Conservation (phyloP, 2,888 invertebrate species). For the Omphaloscelis lunosa region DNA sequence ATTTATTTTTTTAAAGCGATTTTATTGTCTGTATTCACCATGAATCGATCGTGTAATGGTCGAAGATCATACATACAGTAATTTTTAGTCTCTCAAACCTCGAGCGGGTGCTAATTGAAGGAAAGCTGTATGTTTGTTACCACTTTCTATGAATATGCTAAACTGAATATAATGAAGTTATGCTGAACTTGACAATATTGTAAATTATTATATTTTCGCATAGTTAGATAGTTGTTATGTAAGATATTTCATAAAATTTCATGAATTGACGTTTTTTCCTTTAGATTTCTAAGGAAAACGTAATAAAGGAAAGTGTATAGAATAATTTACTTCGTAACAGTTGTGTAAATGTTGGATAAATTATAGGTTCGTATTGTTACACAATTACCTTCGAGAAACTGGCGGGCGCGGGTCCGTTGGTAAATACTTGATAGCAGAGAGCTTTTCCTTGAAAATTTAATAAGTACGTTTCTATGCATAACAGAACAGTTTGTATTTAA, state of each 20-base stretch:
- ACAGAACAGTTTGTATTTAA: conserved; percentile 2
- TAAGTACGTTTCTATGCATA: background rate
- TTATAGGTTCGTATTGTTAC: conserved; percentile 30
- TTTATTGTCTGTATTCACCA: conserved; percentile 53
- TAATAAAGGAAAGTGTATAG: conserved; percentile 37
- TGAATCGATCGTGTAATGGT: conserved; percentile 50
- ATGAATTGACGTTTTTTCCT: conserved; percentile 22
- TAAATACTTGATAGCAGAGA: conserved; percentile 24
- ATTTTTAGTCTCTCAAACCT: conserved; percentile 41
- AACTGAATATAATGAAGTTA: conserved; percentile 71
- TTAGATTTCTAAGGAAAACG: conserved; percentile 10
- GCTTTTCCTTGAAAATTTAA: conserved; percentile 14
- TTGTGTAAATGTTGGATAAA: conserved; percentile 15
- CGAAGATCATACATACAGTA: conserved; percentile 32
- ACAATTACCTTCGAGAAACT: conserved; percentile 1
- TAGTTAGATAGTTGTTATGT: conserved; percentile 50
- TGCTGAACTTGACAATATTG: conserved; percentile 75
- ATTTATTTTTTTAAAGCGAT: conserved; percentile 10
- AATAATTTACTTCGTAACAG: conserved; percentile 18
- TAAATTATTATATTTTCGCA: conserved; percentile 65
- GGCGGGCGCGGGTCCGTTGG: background rate
- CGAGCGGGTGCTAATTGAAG: conserved; percentile 71
- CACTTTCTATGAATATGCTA: conserved; percentile 69
- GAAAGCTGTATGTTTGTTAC: conserved; percentile 66
- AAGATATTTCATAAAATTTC: conserved; percentile 36